phyloP scores from a whole-genome alignment of 64 coral and sea anemone genomes.

The Stichodactyla helianthus region DNA sequence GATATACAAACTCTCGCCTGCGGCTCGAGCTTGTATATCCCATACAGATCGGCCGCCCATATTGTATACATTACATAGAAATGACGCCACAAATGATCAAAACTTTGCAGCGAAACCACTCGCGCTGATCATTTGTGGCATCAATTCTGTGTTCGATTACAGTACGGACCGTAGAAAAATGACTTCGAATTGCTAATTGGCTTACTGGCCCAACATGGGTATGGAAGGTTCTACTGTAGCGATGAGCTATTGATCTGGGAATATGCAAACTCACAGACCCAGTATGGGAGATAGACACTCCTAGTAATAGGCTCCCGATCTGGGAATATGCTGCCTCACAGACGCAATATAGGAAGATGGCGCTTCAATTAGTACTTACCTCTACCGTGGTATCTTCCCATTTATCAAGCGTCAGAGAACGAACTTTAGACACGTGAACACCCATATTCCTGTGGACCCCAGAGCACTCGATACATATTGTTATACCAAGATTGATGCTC shows the following conservation, averaged over 20 bases:
- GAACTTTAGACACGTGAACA: slow-evolving; percentile 95
- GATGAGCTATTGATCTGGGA: not conserved
- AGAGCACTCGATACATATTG: slow-evolving; percentile 95
- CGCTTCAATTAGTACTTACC: slow-evolving; percentile 23
- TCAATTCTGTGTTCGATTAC: too few relatives aligned
- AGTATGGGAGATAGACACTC: not conserved
- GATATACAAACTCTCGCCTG: too few relatives aligned
- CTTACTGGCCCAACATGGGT: not conserved
- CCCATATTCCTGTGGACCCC: slow-evolving; percentile 94
- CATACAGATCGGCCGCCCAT: too few relatives aligned
- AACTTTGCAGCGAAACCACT: too few relatives aligned
- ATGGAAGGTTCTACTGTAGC: not conserved
- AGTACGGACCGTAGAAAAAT: not conserved
- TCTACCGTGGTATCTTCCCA: slow-evolving; percentile 92
- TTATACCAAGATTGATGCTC: slow-evolving; percentile 88
- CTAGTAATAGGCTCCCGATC: not conserved
- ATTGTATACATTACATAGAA: too few relatives aligned
- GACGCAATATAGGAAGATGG: not conserved
- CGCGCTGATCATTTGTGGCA: too few relatives aligned
- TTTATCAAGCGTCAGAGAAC: slow-evolving; percentile 90
- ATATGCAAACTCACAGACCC: not conserved
- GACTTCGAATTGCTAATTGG: too few relatives aligned
- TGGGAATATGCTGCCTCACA: not conserved
- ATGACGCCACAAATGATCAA: too few relatives aligned
- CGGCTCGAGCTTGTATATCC: too few relatives aligned